Evolutionary conservation across 2,113 vertebrate genomes (phyloP).

Genomic region (Rattus rattus): DNA sequence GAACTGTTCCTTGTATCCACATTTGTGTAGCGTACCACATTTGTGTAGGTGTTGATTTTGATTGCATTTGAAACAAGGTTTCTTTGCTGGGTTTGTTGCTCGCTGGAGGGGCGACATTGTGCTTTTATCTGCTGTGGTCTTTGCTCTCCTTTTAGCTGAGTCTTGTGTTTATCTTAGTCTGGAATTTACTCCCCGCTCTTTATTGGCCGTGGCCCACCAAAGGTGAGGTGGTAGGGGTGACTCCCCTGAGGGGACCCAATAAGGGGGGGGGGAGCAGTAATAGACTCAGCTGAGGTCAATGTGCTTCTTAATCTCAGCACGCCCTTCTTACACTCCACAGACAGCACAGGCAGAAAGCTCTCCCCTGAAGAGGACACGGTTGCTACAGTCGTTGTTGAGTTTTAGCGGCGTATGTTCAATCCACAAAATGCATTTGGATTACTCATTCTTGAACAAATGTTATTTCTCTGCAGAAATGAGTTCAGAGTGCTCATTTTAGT

Average conservation of each 20-base stretch:
- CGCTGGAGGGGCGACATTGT: neutral
- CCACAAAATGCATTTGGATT: neutral
- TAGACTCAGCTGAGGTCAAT: neutral
- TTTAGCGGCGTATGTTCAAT: neutral
- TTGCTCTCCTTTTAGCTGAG: neutral
- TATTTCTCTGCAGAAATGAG: neutral
- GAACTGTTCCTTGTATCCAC: neutral
- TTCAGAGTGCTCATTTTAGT: neutral
- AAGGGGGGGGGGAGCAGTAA: neutral
- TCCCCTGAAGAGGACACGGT: neutral
- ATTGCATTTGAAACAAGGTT: neutral
- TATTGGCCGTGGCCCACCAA: neutral
- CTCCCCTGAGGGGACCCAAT: neutral
- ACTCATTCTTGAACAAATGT: neutral
- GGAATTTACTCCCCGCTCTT: neutral
- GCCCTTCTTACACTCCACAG: too few relatives aligned
- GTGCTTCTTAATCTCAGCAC: neutral
- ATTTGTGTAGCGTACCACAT: neutral
- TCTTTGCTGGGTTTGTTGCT: neutral
- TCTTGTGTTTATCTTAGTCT: neutral
- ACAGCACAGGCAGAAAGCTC: neutral
- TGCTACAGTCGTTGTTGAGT: neutral
- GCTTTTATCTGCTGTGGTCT: neutral
- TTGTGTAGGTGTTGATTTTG: neutral
- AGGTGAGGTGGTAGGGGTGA: neutral